A percentile compares a stretch with the other conserved stretches of the same genome.
Evolutionary conservation across 1,140 invertebrate genomes (phyloP).

Genomic region (Bombus waltoni): DNA sequence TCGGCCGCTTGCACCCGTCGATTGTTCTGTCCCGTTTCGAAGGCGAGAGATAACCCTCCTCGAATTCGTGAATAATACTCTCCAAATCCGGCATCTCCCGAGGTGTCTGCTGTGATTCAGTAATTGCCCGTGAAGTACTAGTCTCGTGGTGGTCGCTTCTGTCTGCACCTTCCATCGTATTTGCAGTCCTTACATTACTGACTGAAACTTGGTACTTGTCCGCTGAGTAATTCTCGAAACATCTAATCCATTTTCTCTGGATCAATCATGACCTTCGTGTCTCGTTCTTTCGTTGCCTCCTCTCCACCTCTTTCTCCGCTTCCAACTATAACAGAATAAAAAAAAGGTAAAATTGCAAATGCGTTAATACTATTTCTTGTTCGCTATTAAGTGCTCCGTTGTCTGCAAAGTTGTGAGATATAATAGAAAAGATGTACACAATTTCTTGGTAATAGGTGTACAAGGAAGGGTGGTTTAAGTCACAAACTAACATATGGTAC

Average conservation of each 20-base stretch:
- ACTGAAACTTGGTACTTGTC: not conserved
- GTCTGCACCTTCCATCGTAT: not conserved
- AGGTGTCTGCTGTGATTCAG: not conserved
- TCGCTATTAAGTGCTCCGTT: too few species aligned
- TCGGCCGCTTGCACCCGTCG: not conserved
- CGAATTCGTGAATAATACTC: conserved; percentile 66
- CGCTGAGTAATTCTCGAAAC: conserved; percentile 18
- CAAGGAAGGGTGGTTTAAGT: not conserved
- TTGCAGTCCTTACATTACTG: too few species aligned
- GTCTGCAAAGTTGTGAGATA: not conserved
- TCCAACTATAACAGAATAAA: not conserved
- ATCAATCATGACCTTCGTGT: fast-evolving
- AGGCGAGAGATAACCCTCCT: conserved; percentile 54
- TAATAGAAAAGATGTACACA: not conserved
- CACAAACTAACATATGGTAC: conserved; percentile 5
- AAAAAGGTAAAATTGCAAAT: not conserved
- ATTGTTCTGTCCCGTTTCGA: not conserved
- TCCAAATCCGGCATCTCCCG: conserved; percentile 53
- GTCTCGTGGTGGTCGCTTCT: not conserved
- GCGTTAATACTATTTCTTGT: not conserved
- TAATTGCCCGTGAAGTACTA: not conserved
- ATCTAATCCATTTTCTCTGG: conserved; percentile 33
- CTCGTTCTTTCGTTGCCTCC: not conserved
- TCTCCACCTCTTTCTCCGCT: not conserved
- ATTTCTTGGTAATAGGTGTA: not conserved